A percentile compares a stretch with the other conserved stretches of the same genome.
Evolutionary conservation across 2,888 invertebrate genomes (phyloP).

Genomic region (Temnothorax rugatulus): DNA sequence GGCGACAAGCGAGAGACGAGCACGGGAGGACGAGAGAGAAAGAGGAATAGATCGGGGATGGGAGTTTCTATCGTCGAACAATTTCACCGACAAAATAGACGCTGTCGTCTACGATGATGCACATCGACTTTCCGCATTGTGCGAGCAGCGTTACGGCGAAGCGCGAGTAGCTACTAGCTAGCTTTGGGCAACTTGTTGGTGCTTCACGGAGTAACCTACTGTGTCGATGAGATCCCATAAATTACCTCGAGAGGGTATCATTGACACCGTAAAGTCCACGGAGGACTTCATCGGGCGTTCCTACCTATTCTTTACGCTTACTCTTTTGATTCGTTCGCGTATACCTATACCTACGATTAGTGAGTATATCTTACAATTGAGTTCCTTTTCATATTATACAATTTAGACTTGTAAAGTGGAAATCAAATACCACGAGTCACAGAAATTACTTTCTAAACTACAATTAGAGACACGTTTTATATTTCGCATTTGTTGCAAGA

Average conservation of each 20-base stretch:
- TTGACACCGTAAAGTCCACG: constrained; percentile 46
- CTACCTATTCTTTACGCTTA: constrained; percentile 22
- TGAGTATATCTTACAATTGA: background rate
- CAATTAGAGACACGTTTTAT: background rate
- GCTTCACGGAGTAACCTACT: constrained; percentile 54
- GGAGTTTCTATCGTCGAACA: constrained; percentile 71
- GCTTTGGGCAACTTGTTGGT: constrained; percentile 68
- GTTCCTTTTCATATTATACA: background rate
- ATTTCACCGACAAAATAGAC: constrained; percentile 80
- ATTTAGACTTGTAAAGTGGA: background rate
- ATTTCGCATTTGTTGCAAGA: background rate
- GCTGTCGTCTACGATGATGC: constrained; percentile 54
- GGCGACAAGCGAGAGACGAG: constrained; percentile 43
- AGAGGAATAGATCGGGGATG: constrained; percentile 37
- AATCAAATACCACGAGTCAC: background rate
- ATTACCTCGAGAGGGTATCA: constrained; percentile 73
- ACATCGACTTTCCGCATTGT: constrained; percentile 56
- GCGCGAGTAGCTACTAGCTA: constrained; percentile 53
- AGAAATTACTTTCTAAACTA: too few relatives aligned
- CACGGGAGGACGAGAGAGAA: background rate
- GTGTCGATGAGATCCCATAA: constrained; percentile 78
- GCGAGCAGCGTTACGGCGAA: constrained; percentile 26
- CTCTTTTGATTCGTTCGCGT: background rate
- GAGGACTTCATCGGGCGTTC: constrained; percentile 42
- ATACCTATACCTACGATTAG: background rate